Percentiles rank a stretch among this genome's conserved stretches.
Conservation (phyloP, 2,113 vertebrate genomes). For the Nansenia antarctica region DNA sequence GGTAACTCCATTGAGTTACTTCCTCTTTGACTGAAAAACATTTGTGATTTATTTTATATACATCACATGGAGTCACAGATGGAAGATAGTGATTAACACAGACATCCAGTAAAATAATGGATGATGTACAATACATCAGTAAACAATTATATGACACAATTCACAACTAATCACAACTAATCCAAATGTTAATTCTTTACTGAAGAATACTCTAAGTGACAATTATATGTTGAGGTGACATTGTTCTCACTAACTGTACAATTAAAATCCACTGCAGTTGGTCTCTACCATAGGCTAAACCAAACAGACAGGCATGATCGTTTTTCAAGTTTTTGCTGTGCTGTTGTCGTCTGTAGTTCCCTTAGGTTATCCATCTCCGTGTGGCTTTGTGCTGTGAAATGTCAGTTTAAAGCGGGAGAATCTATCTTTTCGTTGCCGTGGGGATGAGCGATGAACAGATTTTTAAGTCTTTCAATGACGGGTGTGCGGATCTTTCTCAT, state of each 20-base stretch:
- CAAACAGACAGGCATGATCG: neutral
- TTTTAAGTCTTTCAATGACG: conserved; percentile 8
- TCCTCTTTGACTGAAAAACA: conserved; percentile 22
- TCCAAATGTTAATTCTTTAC: no score
- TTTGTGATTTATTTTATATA: conserved; percentile 24
- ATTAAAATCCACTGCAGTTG: neutral
- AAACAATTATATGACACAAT: neutral
- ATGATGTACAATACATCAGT: neutral
- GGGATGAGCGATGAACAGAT: conserved; percentile 31
- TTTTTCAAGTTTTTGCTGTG: neutral
- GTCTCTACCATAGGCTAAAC: neutral
- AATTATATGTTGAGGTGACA: neutral
- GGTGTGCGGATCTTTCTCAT: conserved; percentile 28
- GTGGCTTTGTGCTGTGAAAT: conserved; percentile 21
- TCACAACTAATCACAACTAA: no score
- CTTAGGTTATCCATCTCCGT: conserved; percentile 17
- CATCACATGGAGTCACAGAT: conserved; percentile 30
- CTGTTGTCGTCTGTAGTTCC: neutral
- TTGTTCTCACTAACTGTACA: neutral
- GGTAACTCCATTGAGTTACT: no score
- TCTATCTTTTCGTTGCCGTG: conserved; percentile 11
- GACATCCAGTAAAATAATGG: neutral
- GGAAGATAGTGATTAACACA: conserved; percentile 4
- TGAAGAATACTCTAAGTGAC: neutral
- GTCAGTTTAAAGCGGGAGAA: conserved; percentile 33